These are phyloP conservation scores for Thinocorus orbignyianus DNA, from an alignment of 2,113 vertebrate genomes.

Conservation along the genomic window DNA sequence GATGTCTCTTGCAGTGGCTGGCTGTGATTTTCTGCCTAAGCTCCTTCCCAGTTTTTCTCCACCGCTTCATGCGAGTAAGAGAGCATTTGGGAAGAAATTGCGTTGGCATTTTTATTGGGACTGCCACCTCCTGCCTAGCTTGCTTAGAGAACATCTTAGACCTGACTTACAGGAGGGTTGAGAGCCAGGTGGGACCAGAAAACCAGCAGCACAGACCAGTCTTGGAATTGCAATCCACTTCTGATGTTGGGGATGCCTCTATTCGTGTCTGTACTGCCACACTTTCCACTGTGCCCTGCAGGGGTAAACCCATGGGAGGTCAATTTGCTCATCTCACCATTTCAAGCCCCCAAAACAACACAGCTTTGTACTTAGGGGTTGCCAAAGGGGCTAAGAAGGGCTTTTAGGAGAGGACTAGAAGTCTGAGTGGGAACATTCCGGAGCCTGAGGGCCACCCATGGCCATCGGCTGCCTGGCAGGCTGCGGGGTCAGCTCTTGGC, in stretches of 20 bases:
- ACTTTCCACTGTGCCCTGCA: accelerated
- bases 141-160: neutral
- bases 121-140: accelerated
- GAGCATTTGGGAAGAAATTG: neutral
- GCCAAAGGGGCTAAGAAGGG: neutral
- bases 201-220: neutral
- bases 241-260: accelerated
- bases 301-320: neutral
- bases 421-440: neutral
- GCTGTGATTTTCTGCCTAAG: neutral
- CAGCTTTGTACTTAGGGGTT: neutral
- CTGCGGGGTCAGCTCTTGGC: neutral
- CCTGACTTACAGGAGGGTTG: neutral
- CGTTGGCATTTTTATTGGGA: accelerated
- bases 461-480: neutral
- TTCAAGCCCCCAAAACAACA: neutral
- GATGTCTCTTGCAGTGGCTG: neutral
- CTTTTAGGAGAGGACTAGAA: neutral
- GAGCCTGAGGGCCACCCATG: neutral
- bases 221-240: neutral
- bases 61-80: accelerated
- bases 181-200: neutral
- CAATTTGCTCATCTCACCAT: accelerated
- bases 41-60: neutral
- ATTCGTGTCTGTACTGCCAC: accelerated